Conservation (phyloP, 2,797 vertebrate genomes). For the Myotis findleyi region DNA sequence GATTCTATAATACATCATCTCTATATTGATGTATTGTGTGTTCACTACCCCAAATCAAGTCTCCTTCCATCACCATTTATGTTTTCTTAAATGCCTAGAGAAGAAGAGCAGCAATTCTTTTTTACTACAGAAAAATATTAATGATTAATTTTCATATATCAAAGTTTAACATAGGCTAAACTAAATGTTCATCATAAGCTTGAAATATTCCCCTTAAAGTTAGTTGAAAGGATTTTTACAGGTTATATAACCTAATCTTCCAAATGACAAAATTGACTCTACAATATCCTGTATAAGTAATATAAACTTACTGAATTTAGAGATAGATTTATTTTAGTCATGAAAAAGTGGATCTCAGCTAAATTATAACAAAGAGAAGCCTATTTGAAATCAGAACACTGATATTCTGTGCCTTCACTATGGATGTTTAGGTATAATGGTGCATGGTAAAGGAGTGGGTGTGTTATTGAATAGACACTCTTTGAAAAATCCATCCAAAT, state of each 20-base stretch:
- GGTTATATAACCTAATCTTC: not conserved
- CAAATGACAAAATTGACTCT: slow-evolving; percentile 21
- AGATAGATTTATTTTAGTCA: slow-evolving; percentile 30
- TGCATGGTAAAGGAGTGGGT: not conserved
- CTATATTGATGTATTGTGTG: not conserved
- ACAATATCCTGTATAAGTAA: not conserved
- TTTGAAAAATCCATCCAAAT: not conserved
- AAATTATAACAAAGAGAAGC: slow-evolving; percentile 12
- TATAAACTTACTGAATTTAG: slow-evolving; percentile 37
- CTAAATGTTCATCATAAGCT: not conserved
- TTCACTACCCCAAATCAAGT: not conserved
- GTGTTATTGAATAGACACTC: not conserved
- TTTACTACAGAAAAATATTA: slow-evolving; percentile 23
- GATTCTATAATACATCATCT: not conserved
- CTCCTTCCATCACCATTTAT: not conserved
- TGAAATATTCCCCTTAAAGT: not conserved
- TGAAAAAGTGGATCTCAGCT: slow-evolving; percentile 21
- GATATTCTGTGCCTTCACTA: not conserved
- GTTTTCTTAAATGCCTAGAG: slow-evolving; percentile 21
- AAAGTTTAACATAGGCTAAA: not conserved
- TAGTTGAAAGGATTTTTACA: not conserved
- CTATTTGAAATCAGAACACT: not conserved
- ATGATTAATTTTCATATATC: not conserved
- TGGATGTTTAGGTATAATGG: not conserved
- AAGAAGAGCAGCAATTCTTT: not conserved